These are phyloP conservation scores for Hybognathus amarus DNA, from an alignment of 2,797 vertebrate species.

Conservation along the genomic window DNA sequence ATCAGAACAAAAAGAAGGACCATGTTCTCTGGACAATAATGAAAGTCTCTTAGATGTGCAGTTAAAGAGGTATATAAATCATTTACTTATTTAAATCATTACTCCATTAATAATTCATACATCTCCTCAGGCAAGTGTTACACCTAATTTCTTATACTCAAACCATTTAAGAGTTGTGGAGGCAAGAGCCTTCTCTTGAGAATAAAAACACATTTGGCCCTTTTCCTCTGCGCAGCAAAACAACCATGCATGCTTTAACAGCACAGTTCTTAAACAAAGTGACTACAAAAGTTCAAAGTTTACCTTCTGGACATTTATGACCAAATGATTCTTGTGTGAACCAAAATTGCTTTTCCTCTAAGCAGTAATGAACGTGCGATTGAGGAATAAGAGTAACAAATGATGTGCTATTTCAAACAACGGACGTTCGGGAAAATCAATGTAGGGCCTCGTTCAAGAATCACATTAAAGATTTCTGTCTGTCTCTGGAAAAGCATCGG, in stretches of 20 bases:
- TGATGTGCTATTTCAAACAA: neutral
- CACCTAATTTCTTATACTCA: constrained; percentile 32
- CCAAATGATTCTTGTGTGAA: neutral
- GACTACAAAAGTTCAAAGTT: neutral
- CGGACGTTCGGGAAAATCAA: constrained; percentile 39
- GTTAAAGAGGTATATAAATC: constrained; percentile 37
- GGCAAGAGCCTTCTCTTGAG: neutral
- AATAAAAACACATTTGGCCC: neutral
- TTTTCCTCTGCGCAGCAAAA: constrained; percentile 8
- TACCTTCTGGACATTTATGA: constrained; percentile 3
- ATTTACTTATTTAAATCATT: constrained; percentile 50
- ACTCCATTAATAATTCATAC: constrained; percentile 39
- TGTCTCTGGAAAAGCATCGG: neutral
- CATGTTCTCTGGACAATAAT: constrained; percentile 11
- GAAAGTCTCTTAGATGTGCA: neutral
- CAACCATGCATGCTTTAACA: neutral
- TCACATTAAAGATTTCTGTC: constrained; percentile 32
- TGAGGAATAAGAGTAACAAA: constrained; percentile 2
- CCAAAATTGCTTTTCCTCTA: constrained; percentile 9
- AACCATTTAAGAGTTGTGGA: constrained; percentile 20
- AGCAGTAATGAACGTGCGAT: neutral
- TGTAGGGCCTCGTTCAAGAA: constrained; percentile 9
- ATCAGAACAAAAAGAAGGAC: neutral
- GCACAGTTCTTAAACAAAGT: constrained; percentile 9
- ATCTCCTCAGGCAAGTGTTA: constrained; percentile 26